These are phyloP conservation scores for Garra rufa DNA, from an alignment of 2,113 vertebrate genomes.

Conservation along the genomic window DNA sequence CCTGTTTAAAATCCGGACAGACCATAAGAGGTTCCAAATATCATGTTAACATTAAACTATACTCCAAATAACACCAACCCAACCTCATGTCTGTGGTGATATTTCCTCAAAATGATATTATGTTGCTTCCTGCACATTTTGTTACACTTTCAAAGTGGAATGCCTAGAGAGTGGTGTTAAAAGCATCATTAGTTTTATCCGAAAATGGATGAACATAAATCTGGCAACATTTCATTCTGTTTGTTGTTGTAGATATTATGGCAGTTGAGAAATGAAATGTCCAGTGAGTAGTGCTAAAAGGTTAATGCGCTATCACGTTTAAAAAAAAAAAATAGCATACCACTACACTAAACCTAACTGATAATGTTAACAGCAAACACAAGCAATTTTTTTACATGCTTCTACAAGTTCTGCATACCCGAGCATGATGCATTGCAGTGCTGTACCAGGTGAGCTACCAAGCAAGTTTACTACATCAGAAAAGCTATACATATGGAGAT, in stretches of 20 bases:
- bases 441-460: neutral
- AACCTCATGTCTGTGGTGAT: neutral
- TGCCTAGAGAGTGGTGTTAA: neutral
- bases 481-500: neutral
- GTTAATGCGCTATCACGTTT: neutral
- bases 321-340: neutral
- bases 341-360: neutral
- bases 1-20: constrained; percentile 13
- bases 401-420: neutral
- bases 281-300: neutral
- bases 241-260: neutral
- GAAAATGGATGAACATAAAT: neutral
- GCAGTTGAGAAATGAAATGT: neutral
- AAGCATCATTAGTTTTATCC: neutral
- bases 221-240: neutral
- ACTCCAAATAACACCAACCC: neutral
- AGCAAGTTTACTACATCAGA: neutral
- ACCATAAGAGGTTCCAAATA: neutral
- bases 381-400: neutral
- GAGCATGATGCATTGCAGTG: neutral
- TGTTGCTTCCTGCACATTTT: neutral
- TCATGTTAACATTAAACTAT: constrained; percentile 9
- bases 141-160: neutral
- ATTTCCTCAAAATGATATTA: neutral
- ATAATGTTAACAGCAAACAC: neutral